These are phyloP conservation scores for Apocheima hispidaria DNA, from an alignment of 2,888 invertebrate species.

Conservation along the genomic window DNA sequence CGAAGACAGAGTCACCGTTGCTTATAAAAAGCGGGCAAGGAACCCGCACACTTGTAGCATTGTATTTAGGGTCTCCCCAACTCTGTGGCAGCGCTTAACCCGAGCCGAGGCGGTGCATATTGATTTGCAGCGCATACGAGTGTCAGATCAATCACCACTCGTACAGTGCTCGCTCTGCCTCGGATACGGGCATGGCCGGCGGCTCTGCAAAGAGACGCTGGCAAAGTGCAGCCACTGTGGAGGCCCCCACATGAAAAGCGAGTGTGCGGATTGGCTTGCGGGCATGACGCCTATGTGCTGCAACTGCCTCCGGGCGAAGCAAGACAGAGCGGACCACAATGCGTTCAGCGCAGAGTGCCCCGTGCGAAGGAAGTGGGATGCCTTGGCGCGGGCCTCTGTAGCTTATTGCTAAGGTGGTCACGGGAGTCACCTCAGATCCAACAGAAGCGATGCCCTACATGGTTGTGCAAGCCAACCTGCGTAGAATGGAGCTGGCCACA, in stretches of 20 bases:
- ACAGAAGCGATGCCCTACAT: background rate
- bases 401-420: conserved; percentile 14
- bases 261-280: background rate
- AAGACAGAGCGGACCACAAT: background rate
- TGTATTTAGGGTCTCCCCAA: too few species aligned
- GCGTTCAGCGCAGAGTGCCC: background rate
- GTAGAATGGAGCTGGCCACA: background rate
- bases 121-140: background rate
- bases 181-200: conserved; percentile 1
- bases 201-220: background rate
- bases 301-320: too few species aligned
- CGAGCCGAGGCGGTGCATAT: background rate
- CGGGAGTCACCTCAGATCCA: background rate
- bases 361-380: background rate
- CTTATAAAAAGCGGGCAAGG: background rate
- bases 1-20: background rate
- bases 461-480: background rate
- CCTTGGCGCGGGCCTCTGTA: background rate
- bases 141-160: background rate
- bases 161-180: background rate
- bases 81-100: too few species aligned
- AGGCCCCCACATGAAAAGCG: background rate
- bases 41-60: too few species aligned
- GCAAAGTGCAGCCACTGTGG: background rate
- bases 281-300: background rate